phyloP scores from a whole-genome alignment of 2,797 vertebrate species.

The Onychomys torridus region DNA sequence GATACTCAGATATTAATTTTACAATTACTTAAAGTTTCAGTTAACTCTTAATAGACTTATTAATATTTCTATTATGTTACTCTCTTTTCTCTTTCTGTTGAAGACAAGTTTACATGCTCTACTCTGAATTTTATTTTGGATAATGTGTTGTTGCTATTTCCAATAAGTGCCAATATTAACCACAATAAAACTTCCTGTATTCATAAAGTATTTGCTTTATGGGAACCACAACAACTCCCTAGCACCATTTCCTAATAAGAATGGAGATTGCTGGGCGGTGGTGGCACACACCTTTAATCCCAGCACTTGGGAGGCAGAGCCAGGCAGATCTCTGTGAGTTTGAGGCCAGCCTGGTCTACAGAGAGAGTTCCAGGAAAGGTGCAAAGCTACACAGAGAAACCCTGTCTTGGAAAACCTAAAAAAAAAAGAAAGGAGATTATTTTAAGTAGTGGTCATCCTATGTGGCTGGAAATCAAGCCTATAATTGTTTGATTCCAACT shows the following conservation, averaged over 20 bases:
- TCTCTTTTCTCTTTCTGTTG: neutral
- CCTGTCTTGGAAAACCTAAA: too few species aligned
- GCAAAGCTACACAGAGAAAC: too few species aligned
- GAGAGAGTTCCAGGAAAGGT: too few species aligned
- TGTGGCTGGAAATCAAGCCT: neutral
- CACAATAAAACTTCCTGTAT: neutral
- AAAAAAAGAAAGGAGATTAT: neutral
- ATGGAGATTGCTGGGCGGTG: too few species aligned
- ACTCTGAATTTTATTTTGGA: neutral
- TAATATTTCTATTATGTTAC: neutral
- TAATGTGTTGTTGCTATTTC: neutral
- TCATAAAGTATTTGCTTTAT: neutral
- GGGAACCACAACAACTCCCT: neutral
- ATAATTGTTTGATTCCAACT: neutral
- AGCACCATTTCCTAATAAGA: neutral
- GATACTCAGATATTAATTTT: neutral
- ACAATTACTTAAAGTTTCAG: neutral
- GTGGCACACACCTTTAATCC: too few species aligned
- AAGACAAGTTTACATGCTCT: neutral
- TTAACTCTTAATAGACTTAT: neutral
- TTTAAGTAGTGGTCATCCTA: neutral
- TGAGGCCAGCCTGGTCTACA: too few species aligned
- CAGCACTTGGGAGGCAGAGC: too few species aligned
- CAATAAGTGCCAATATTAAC: neutral
- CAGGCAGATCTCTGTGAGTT: too few species aligned